Base-by-base conservation (phyloP, 2,797 vertebrate species). In the Cottoperca gobio region DNA sequence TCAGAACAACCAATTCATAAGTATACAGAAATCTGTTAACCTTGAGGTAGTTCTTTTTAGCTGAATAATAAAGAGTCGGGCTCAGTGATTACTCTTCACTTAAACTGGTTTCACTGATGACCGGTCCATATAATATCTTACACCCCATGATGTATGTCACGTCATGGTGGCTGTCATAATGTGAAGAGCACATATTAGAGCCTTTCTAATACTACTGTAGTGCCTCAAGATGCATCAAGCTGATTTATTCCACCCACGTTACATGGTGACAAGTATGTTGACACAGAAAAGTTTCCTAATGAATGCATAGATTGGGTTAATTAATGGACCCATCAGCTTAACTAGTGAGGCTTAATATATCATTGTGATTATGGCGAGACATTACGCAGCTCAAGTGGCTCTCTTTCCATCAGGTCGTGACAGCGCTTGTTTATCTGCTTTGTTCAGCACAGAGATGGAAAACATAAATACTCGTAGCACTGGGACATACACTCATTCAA, bases 341-440 rank as follows among this genome's bases (percentile, higher is more conserved):
- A 73, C 78, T 69, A 57, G 8, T 67, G 58, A 65, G 74, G 70
- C 60, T 48, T 76, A 77, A 85, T 89, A 76, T 48, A 75, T 86
- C 81, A 87, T n/a, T 53, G 69, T 50, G 73, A 82, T 78, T 64
- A 86, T 61, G 55, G 64, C 0, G 11, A 46, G 50, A 57, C 65
- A 74, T 76, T 55, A 78, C 48, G 75, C 9, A 57, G 52, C 81
- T 71, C 62, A 42, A 75, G 70, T 76, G 70, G 42, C 66, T 74
- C 42, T 23, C 71, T 12, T 62, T 60, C 53, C 33, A 61, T 72
- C 37, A 10, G 63, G 71, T 78, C 49, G 10, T 49, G 68, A 24
- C 71, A 53, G 53, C 6, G 2, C 24, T 60, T 81, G 75, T 78
- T 72, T 77, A 66, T 75, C 54, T 57, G 28, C 55, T 76, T 71